These are phyloP conservation scores for Baronia brevicornis DNA, from an alignment of 2,888 invertebrate species.

Conservation along the genomic window DNA sequence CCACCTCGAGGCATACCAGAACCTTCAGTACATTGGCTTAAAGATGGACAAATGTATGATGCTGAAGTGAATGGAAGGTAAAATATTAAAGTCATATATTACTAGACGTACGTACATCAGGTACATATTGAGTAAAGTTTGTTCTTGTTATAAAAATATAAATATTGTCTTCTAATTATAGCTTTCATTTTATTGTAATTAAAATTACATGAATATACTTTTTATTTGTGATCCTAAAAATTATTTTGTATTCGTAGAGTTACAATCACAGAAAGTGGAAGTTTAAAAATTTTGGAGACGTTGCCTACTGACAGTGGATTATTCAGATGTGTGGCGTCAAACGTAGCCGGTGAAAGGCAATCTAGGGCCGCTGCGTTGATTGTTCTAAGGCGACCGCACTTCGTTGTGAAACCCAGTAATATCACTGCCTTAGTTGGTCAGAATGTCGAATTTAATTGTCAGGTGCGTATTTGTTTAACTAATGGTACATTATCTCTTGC, in stretches of 20 bases:
- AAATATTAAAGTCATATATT: no score
- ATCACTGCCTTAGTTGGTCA: conserved; percentile 88
- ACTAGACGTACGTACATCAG: no score
- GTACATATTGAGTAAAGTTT: no score
- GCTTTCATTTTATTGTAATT: no score
- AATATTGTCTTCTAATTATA: no score
- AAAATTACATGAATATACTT: conserved; percentile 1
- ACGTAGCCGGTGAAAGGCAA: conserved; percentile 91
- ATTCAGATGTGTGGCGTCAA: conserved; percentile 94
- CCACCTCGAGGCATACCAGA: conserved; percentile 97
- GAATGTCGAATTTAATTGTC: conserved; percentile 90
- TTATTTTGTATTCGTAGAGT: conserved; percentile 65
- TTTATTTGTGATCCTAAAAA: conserved; percentile 1
- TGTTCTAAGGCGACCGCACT: conserved; percentile 90
- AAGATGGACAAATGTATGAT: conserved; percentile 79
- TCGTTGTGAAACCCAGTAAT: conserved; percentile 90
- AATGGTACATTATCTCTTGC: conserved; percentile 2
- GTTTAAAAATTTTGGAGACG: conserved; percentile 92
- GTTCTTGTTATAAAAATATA: no score
- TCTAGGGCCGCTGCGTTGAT: conserved; percentile 87
- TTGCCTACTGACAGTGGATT: conserved; percentile 91
- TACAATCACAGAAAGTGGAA: conserved; percentile 90
- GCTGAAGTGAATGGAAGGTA: conserved; percentile 79
- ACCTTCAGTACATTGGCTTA: conserved; percentile 94
- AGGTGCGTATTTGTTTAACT: conserved; percentile 43